Evolutionary conservation across 2,888 invertebrate genomes (phyloP).

Genomic region (Desoria tigrina): DNA sequence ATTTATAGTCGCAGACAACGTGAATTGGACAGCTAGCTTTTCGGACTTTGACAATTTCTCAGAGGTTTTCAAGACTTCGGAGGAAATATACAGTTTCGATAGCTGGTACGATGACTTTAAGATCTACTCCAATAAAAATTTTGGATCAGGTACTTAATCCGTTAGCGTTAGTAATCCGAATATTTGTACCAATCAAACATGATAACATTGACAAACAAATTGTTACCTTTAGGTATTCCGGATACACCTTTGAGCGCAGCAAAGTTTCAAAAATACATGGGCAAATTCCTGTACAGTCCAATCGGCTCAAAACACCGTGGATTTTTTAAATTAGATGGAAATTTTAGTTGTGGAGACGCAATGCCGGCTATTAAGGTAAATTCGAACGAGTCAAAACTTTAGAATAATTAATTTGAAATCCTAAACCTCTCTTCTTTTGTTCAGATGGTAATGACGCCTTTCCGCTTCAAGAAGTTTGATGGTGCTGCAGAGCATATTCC

Average conservation of each 20-base stretch:
- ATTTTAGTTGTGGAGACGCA: slow-evolving; percentile 66
- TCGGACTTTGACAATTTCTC: slow-evolving; percentile 60
- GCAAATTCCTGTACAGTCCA: slow-evolving; percentile 70
- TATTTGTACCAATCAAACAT: too few relatives aligned
- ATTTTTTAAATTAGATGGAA: slow-evolving; percentile 64
- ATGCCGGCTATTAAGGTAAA: slow-evolving; percentile 64
- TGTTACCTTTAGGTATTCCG: slow-evolving; percentile 47
- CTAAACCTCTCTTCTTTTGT: slow-evolving; percentile 33
- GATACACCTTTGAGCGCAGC: slow-evolving; percentile 58
- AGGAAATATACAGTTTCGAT: slow-evolving; percentile 63
- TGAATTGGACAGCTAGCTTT: slow-evolving; percentile 68
- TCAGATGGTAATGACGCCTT: slow-evolving; percentile 65
- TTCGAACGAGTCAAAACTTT: too few relatives aligned
- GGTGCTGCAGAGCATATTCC: slow-evolving; percentile 70
- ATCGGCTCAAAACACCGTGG: slow-evolving; percentile 67
- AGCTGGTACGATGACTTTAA: slow-evolving; percentile 70
- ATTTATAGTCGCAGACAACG: slow-evolving; percentile 67
- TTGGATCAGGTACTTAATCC: slow-evolving; percentile 59
- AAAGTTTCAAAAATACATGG: slow-evolving; percentile 66
- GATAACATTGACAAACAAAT: slow-evolving; percentile 7
- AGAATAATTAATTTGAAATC: too few relatives aligned
- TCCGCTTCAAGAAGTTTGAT: slow-evolving; percentile 61
- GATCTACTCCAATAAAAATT: slow-evolving; percentile 65
- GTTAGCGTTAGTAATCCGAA: neutral
- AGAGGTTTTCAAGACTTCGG: slow-evolving; percentile 61